A percentile compares a stretch with the other conserved stretches of the same genome.
Evolutionary conservation across 1,140 invertebrate genomes (phyloP).

Genomic region (Chelonus insularis): DNA sequence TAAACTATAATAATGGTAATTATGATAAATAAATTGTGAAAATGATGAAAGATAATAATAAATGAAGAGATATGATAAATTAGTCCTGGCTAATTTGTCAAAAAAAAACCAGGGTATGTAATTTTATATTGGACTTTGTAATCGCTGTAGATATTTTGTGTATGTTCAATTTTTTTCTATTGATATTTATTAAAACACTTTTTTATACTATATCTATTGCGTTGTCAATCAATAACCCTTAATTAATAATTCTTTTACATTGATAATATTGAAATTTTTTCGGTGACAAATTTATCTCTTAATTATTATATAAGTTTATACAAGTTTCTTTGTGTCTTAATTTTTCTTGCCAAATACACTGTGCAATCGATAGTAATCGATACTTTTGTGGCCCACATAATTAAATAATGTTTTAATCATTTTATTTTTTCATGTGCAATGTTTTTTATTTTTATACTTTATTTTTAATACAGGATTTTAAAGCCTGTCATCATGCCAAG

Average conservation of each 20-base stretch:
- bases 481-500: not conserved
- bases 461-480: conserved; percentile 5
- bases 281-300: not conserved
- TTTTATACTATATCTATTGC: conserved; percentile 45
- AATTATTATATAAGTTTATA: conserved; percentile 17
- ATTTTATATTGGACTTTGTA: conserved; percentile 56
- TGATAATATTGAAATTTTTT: not conserved
- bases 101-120: conserved; percentile 41
- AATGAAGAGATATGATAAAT: conserved; percentile 1
- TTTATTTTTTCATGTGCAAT: conserved; percentile 1
- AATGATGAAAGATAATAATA: not conserved
- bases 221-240: conserved; percentile 14
- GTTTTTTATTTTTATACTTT: conserved; percentile 4
- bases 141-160: conserved; percentile 55
- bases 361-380: too few species aligned
- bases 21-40: conserved; percentile 18
- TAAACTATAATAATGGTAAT: conserved; percentile 35
- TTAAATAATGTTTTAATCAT: not conserved
- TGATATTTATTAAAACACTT: conserved; percentile 56
- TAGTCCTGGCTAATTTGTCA: conserved; percentile 36
- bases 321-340: conserved; percentile 6
- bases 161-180: conserved; percentile 46
- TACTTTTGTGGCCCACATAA: too few species aligned
- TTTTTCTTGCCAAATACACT: too few species aligned
- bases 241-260: conserved; percentile 5